Conservation (phyloP, 1,140 invertebrate genomes). For the Drosophila fuyamai region DNA sequence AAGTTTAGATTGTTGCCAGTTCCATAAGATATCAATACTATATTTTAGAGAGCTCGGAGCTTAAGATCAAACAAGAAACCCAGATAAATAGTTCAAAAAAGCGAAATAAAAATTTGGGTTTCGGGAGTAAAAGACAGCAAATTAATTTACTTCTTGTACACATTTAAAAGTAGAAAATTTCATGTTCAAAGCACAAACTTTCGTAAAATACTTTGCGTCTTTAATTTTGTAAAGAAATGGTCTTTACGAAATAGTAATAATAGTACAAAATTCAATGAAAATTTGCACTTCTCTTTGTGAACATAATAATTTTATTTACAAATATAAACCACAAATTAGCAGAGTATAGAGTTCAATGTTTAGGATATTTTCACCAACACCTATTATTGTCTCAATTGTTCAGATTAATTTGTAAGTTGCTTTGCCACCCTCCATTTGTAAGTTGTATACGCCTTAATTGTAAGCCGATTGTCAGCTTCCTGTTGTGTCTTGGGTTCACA, state of each 20-base stretch:
- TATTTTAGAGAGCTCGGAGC: background rate
- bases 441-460: conserved; percentile 22
- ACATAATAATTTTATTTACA: background rate
- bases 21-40: background rate
- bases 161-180: no score
- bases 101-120: background rate
- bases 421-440: conserved; percentile 13
- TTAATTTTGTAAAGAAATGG: no score
- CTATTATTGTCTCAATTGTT: conserved; percentile 21
- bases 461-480: conserved; percentile 17
- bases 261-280: background rate
- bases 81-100: no score
- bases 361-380: background rate
- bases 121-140: background rate
- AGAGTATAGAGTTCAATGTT: background rate
- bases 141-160: no score
- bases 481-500: conserved; percentile 5
- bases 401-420: conserved; percentile 9
- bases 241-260: no score
- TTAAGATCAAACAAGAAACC: background rate
- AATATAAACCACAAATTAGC: conserved; percentile 24
- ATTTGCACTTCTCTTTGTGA: background rate
- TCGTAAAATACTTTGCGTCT: no score
- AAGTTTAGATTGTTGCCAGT: conserved; percentile 1
- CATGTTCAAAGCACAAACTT: no score